Evolutionary conservation across 1,140 invertebrate genomes (phyloP).

Genomic region (Lethrus apterus): DNA sequence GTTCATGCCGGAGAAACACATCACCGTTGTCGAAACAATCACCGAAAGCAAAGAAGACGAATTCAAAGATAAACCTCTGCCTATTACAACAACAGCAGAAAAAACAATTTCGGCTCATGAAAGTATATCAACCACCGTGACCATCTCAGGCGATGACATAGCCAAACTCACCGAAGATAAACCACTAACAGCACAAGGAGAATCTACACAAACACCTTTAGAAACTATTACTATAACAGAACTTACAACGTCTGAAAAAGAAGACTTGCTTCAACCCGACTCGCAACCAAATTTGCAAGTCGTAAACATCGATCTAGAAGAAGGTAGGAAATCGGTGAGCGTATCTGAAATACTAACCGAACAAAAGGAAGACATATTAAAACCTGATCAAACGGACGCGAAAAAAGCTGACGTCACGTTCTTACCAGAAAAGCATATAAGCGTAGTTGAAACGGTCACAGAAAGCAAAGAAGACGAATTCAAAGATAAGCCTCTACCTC

Average conservation of each 20-base stretch:
- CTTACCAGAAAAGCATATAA: slow-evolving; percentile 36
- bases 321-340: slow-evolving; percentile 34
- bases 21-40: slow-evolving; percentile 39
- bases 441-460: slow-evolving; percentile 35
- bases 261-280: neutral
- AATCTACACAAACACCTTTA: slow-evolving; percentile 36
- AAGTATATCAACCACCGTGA: slow-evolving; percentile 19
- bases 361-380: slow-evolving; percentile 38
- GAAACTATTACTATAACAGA: slow-evolving; percentile 41
- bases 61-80: slow-evolving; percentile 10
- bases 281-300: neutral
- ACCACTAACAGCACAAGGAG: slow-evolving; percentile 20
- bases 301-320: neutral
- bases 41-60: slow-evolving; percentile 16
- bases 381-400: neutral
- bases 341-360: slow-evolving; percentile 42
- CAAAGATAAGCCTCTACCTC: neutral
- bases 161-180: slow-evolving; percentile 30
- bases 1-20: slow-evolving; percentile 35
- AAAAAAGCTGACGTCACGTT: no score
- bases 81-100: slow-evolving; percentile 11
- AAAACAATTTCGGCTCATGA: slow-evolving; percentile 10
- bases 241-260: slow-evolving; percentile 35
- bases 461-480: slow-evolving; percentile 15
- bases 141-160: slow-evolving; percentile 14